Evolutionary conservation across 1,140 invertebrate species (phyloP).

Genomic region (Euglossa dilemma): DNA sequence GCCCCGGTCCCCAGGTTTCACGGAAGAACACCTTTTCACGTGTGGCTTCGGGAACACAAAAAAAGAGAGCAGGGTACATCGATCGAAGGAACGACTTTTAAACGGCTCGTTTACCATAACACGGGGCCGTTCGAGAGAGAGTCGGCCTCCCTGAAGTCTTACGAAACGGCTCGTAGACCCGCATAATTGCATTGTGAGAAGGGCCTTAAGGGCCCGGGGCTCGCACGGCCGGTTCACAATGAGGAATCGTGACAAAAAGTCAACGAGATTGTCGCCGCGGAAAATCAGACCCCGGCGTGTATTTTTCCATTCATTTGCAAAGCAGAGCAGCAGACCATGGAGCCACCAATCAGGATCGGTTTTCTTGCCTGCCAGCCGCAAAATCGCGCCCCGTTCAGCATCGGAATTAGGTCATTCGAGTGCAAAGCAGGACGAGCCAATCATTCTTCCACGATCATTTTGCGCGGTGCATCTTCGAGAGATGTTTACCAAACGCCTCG

Average conservation of each 20-base stretch:
- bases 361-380: slow-evolving; percentile 31
- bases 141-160: slow-evolving; percentile 6
- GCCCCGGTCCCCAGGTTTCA: neutral
- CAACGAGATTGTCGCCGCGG: slow-evolving; percentile 60
- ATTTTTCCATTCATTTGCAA: slow-evolving; percentile 63
- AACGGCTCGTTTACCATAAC: slow-evolving; percentile 60
- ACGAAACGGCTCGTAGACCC: slow-evolving; percentile 37
- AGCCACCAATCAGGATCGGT: slow-evolving; percentile 14
- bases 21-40: slow-evolving; percentile 15
- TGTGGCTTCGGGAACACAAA: slow-evolving; percentile 18
- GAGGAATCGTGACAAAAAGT: slow-evolving; percentile 56
- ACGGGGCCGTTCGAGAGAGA: neutral
- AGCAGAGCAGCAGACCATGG: slow-evolving; percentile 25
- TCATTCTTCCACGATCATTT: slow-evolving; percentile 24
- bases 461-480: neutral
- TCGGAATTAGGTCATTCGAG: slow-evolving; percentile 69
- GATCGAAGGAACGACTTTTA: slow-evolving; percentile 42
- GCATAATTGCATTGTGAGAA: slow-evolving; percentile 65
- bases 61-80: too few species aligned
- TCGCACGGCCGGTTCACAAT: slow-evolving; percentile 47
- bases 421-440: slow-evolving; percentile 62
- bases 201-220: slow-evolving; percentile 10
- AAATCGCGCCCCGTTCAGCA: neutral
- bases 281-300: slow-evolving; percentile 48
- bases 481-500: slow-evolving; percentile 23